phyloP scores from a whole-genome alignment of 2,113 vertebrate species.

The Toxotes chatareus region DNA sequence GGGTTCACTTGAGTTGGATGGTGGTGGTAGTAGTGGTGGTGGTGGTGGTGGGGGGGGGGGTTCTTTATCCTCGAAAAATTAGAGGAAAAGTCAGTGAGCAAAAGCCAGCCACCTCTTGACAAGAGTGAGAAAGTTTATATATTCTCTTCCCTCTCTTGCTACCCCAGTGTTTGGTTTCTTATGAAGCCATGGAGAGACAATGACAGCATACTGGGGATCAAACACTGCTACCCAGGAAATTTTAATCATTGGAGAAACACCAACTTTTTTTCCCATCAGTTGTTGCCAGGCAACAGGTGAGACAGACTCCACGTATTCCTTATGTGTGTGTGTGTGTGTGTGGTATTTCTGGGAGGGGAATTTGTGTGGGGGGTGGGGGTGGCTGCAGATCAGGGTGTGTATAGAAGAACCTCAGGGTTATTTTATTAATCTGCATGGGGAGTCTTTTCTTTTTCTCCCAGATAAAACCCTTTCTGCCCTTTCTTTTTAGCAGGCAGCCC shows the following conservation, averaged over 20 bases:
- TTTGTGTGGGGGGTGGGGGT: not conserved
- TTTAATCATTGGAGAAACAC: constrained; percentile 81
- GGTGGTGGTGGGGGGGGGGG: not conserved
- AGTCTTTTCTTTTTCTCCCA: constrained; percentile 72
- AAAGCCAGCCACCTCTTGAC: constrained; percentile 69
- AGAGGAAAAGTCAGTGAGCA: constrained; percentile 63
- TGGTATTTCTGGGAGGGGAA: constrained; percentile 37
- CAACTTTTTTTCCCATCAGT: constrained; percentile 68
- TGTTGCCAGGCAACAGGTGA: constrained; percentile 82
- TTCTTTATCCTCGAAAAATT: constrained; percentile 47
- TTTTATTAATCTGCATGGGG: constrained; percentile 84
- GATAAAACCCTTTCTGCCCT: constrained; percentile 68
- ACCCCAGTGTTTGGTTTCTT: constrained; percentile 49
- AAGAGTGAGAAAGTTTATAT: constrained; percentile 72
- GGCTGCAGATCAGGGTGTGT: constrained; percentile 63
- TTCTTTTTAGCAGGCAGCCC: constrained; percentile 75
- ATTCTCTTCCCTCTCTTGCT: constrained; percentile 44
- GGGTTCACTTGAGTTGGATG: constrained; percentile 9
- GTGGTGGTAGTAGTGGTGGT: not conserved
- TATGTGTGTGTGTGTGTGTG: constrained; percentile 47
- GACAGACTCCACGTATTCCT: constrained; percentile 68
- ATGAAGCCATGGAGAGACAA: constrained; percentile 69
- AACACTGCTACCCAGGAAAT: constrained; percentile 72
- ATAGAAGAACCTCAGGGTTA: constrained; percentile 72
- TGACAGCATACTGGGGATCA: constrained; percentile 65